Evolutionary conservation across 2,113 vertebrate species (phyloP).

Genomic region (Hyaena hyaena): DNA sequence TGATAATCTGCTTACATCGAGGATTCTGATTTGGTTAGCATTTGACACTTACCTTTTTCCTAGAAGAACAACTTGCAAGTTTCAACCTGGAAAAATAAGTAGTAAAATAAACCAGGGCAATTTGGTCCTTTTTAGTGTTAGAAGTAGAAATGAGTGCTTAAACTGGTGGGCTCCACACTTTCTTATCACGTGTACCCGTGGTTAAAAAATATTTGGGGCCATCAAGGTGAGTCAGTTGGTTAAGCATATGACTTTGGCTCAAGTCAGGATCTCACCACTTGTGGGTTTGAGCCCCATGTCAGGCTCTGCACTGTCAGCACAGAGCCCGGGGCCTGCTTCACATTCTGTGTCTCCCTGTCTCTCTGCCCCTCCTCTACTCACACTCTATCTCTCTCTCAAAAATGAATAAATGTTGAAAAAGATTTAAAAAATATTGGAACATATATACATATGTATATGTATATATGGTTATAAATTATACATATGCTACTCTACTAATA

Average conservation of each 20-base stretch:
- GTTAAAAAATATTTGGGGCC: constrained; percentile 20
- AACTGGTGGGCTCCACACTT: not conserved
- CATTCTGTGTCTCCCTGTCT: no score
- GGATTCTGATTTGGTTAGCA: not conserved
- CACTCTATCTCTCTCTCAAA: no score
- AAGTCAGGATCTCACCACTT: no score
- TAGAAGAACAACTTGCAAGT: not conserved
- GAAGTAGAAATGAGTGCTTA: not conserved
- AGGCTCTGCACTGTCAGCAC: no score
- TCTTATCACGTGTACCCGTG: not conserved
- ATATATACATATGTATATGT: not conserved
- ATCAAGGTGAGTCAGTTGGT: no score
- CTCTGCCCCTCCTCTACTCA: no score
- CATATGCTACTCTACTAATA: not conserved
- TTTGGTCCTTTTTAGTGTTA: not conserved
- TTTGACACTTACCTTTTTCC: not conserved
- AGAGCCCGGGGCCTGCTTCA: no score
- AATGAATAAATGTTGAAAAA: no score
- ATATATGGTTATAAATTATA: constrained; percentile 52
- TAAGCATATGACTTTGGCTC: no score
- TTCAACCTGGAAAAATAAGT: constrained; percentile 8
- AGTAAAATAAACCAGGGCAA: not conserved
- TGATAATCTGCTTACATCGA: not conserved
- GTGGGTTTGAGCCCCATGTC: no score
- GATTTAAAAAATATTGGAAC: not conserved